Evolutionary conservation across 1,140 invertebrate species (phyloP).

Genomic region (Temnothorax curvispinosus): DNA sequence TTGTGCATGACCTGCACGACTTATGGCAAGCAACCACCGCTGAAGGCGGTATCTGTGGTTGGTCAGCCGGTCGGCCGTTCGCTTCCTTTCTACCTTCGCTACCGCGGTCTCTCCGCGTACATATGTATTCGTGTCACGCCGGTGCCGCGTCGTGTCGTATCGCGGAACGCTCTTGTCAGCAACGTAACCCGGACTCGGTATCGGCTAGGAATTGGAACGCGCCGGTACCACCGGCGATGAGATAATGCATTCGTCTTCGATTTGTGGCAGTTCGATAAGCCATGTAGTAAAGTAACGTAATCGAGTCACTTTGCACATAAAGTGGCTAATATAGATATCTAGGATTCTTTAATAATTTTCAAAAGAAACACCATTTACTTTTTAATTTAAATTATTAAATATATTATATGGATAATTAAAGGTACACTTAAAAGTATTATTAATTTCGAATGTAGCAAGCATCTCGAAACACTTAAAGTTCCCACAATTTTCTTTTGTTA

Average conservation of each 20-base stretch:
- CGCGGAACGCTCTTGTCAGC: slow-evolving; percentile 30
- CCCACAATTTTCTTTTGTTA: neutral
- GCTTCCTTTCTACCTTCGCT: slow-evolving; percentile 57
- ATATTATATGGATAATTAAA: neutral
- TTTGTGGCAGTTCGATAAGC: slow-evolving; percentile 40
- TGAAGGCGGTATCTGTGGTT: slow-evolving; percentile 75
- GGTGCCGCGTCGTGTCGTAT: slow-evolving; percentile 32
- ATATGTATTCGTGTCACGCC: slow-evolving; percentile 40
- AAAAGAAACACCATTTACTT: neutral
- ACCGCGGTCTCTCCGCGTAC: slow-evolving; percentile 2
- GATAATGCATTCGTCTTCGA: slow-evolving; percentile 55
- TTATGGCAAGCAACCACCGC: slow-evolving; percentile 70
- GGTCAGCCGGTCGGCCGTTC: slow-evolving; percentile 78
- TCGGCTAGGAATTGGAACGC: slow-evolving; percentile 39
- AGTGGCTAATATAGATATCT: neutral
- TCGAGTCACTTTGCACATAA: neutral
- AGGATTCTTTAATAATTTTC: neutral
- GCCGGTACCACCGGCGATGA: slow-evolving; percentile 32
- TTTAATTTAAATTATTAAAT: neutral
- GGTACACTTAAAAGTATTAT: neutral
- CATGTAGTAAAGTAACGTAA: neutral
- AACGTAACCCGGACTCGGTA: neutral
- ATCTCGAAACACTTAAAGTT: neutral
- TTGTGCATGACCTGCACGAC: slow-evolving; percentile 75
- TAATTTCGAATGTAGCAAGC: neutral